These are phyloP conservation scores for Haemorhous mexicanus DNA, from an alignment of 2,113 vertebrate species.

Conservation along the genomic window DNA sequence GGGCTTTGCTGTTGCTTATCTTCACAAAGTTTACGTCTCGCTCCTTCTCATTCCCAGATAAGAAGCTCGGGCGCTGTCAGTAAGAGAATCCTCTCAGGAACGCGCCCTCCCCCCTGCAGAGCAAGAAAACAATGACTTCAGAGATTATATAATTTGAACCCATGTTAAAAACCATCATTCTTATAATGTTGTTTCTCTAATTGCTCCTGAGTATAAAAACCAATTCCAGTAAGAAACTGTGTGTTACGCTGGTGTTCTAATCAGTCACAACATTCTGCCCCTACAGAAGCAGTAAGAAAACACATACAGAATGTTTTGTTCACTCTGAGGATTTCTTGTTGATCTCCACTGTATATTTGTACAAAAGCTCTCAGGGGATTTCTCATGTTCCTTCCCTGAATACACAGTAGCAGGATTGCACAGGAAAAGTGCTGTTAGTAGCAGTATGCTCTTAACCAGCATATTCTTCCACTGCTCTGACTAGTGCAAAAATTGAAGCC, in stretches of 20 bases:
- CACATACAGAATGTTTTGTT: conserved; percentile 54
- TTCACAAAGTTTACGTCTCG: conserved; percentile 34
- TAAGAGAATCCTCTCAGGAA: neutral
- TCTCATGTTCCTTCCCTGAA: conserved; percentile 58
- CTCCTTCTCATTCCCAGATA: neutral
- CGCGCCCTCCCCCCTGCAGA: neutral
- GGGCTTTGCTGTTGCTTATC: conserved; percentile 20
- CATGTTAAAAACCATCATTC: neutral
- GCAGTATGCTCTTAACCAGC: neutral
- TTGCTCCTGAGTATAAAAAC: neutral
- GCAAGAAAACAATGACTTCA: conserved; percentile 14
- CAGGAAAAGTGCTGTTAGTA: conserved; percentile 14
- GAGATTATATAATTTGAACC: neutral
- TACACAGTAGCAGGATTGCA: conserved; percentile 31
- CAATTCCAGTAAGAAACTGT: neutral
- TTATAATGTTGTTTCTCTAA: neutral
- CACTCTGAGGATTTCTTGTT: conserved; percentile 52
- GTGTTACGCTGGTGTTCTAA: neutral
- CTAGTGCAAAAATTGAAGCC: neutral
- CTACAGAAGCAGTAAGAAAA: conserved; percentile 50
- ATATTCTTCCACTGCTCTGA: neutral
- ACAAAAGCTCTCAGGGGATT: conserved; percentile 34
- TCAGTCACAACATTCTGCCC: conserved; percentile 9
- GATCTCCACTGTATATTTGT: conserved; percentile 64
- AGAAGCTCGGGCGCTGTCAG: neutral